Evolutionary conservation across 2,797 vertebrate species (phyloP), one percentile per base, ranked within the genome.

Genomic region (Centropyge bicolor): DNA sequence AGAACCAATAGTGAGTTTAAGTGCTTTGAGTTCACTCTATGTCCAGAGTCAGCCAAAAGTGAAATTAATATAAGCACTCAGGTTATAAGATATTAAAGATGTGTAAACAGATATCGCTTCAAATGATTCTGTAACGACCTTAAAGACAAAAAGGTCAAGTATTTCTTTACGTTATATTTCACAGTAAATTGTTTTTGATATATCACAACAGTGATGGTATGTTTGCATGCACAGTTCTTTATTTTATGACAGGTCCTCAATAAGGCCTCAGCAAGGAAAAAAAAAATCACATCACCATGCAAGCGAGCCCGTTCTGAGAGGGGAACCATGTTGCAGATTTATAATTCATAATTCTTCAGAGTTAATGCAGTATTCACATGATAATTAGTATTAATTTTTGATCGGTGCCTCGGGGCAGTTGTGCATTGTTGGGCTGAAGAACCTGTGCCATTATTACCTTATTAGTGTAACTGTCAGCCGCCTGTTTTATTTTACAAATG

Each of bases 321-420:
- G 90, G 83, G 88, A 94, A 94, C 87, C 92, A 93, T 95, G 93
- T 93, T 93, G 94, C 86, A 66, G 86, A 95, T 95, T 81, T 90
- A 94, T 96, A 92, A 96, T 96, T 96, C 76, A 96, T 94, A 62
- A 89, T 92, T 90, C 86, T 84, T 90, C 91, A 80, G 92, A 93
- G 92, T 92, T 95, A 93, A 95, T 95, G 93, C 89, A 93, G 91
- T 90, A 94, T 95, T 93, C 93, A 94, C 91, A 92, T 91, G 92
- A 95, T 95, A 95, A 96, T 96, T 95, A 94, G 92, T 77, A 95
- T 95, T 88, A 93, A 95, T 95, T 95, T 95, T 95, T 95, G 91
- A 95, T 95, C 86, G 86, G 78, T 16, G 93, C 94, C 94, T 83
- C 62, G 55, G 88, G 95, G 90, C 89, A 78, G 66, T 78, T 86